Evolutionary conservation across 2,888 invertebrate genomes (phyloP).

Genomic region (Drosophila percnosoma): DNA sequence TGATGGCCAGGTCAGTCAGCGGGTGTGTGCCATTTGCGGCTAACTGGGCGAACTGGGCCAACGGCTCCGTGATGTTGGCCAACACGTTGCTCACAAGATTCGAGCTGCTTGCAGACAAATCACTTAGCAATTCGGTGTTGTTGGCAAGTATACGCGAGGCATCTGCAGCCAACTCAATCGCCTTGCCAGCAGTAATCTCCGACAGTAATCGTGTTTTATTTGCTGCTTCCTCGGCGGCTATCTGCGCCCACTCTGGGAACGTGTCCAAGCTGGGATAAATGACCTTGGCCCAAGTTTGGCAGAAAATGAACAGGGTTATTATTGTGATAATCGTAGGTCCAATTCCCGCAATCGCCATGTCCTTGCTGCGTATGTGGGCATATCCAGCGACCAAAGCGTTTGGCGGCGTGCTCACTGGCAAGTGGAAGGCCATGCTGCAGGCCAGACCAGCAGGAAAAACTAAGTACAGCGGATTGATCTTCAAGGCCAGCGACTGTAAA

Average conservation of each 20-base stretch:
- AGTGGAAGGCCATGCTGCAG: conserved; percentile 96
- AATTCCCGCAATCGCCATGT: conserved; percentile 92
- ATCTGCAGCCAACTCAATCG: conserved; percentile 31
- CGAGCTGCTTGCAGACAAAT: conserved; percentile 31
- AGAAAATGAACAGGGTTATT: conserved; percentile 89
- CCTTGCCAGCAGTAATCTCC: conserved; percentile 23
- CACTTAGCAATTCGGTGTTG: conserved; percentile 34
- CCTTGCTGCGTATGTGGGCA: conserved; percentile 91
- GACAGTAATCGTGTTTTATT: conserved; percentile 23
- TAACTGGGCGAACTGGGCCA: conserved; percentile 3
- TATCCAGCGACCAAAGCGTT: conserved; percentile 96
- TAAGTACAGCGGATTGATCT: conserved; percentile 93
- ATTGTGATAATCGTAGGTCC: conserved; percentile 92
- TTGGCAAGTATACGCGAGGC: conserved; percentile 30
- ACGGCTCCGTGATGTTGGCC: conserved; percentile 22
- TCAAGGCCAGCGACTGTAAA: conserved; percentile 88
- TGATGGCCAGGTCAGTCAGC: conserved; percentile 35
- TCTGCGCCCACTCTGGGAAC: conserved; percentile 88
- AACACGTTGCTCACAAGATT: conserved; percentile 25
- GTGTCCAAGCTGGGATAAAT: conserved; percentile 88
- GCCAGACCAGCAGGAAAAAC: conserved; percentile 95
- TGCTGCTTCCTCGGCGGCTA: conserved; percentile 31
- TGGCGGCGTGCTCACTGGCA: conserved; percentile 97
- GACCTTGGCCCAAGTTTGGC: conserved; percentile 90
- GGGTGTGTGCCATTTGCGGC: conserved; percentile 47